Conservation (phyloP, 2,888 invertebrate genomes). For the Monoplex corrugatus region DNA sequence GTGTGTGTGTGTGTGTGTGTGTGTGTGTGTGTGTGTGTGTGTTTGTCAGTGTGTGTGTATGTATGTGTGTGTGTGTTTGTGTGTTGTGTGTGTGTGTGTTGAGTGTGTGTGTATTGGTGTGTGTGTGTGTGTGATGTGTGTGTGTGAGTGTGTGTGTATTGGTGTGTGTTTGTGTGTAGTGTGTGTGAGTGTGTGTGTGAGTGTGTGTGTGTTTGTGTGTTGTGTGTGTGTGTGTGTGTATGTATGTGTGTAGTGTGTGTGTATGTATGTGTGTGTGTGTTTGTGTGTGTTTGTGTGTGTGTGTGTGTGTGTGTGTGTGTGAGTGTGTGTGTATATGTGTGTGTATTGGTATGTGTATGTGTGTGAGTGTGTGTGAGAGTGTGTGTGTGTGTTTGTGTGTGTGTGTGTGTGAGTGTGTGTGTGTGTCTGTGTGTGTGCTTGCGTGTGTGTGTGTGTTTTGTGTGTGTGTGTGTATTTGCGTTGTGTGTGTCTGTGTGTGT, state of each 20-base stretch:
- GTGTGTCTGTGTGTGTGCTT: too few relatives aligned
- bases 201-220: background rate
- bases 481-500: too few relatives aligned
- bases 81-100: background rate
- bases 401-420: background rate
- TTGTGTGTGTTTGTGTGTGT: background rate
- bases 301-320: background rate
- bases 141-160: too few relatives aligned
- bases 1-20: too few relatives aligned
- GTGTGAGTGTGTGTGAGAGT: background rate
- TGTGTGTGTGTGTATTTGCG: too few relatives aligned
- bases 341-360: background rate
- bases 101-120: too few relatives aligned
- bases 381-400: background rate
- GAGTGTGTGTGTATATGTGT: background rate
- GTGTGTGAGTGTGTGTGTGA: background rate
- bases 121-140: too few relatives aligned
- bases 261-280: constrained; percentile 1
- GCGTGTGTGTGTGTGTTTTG: too few relatives aligned
- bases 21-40: too few relatives aligned
- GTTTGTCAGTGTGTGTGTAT: background rate
- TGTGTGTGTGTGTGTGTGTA: too few relatives aligned
- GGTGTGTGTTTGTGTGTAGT: too few relatives aligned
- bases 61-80: background rate
- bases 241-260: too few relatives aligned